Conservation (phyloP, 2,888 invertebrate species). For the Alcis repandata region DNA sequence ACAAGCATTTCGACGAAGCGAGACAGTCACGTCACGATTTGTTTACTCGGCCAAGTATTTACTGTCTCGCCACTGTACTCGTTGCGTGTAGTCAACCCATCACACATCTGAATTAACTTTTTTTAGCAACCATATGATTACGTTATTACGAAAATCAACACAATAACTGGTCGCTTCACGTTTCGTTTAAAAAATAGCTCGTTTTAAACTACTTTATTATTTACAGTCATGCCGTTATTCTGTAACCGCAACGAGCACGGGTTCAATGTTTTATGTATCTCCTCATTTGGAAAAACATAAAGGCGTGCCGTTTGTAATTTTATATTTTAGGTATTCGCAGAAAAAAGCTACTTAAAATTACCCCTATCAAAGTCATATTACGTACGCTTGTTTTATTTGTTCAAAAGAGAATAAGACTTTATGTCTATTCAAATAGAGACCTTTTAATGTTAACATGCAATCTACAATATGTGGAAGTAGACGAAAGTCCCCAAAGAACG, state of each 20-base stretch:
- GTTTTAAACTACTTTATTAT: slow-evolving; percentile 38
- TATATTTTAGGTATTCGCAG: slow-evolving; percentile 32
- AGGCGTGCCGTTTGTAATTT: slow-evolving; percentile 25
- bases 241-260: slow-evolving; percentile 39
- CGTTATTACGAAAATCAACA: not conserved
- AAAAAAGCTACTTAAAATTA: slow-evolving; percentile 9
- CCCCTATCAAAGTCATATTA: slow-evolving; percentile 20
- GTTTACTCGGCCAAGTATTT: too few species aligned
- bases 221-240: slow-evolving; percentile 36
- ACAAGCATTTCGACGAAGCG: too few species aligned
- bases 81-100: too few species aligned
- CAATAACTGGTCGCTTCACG: not conserved
- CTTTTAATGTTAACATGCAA: not conserved
- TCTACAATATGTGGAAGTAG: not conserved
- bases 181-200: slow-evolving; percentile 2
- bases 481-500: too few species aligned
- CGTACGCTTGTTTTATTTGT: not conserved
- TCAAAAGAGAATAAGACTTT: not conserved
- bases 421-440: not conserved
- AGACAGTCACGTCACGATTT: too few species aligned
- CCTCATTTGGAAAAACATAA: slow-evolving; percentile 43
- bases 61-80: too few species aligned
- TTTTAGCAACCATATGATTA: not conserved
- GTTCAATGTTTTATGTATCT: slow-evolving; percentile 44
- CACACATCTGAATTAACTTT: too few species aligned